phyloP scores from a whole-genome alignment of 2,113 vertebrate genomes.

The Triplophysa rosa region DNA sequence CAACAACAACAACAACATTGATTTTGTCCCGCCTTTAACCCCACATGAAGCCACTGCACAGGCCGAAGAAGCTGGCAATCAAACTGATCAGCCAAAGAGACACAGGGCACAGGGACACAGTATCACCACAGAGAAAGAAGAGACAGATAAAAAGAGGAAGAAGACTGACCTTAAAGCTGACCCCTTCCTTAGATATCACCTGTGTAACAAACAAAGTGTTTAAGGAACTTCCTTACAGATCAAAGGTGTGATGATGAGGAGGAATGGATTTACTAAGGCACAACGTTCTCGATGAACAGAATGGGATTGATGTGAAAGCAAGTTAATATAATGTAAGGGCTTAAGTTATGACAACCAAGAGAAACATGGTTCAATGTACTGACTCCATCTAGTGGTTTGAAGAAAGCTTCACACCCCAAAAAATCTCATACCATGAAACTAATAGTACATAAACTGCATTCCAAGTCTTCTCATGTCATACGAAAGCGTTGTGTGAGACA shows the following conservation, averaged over 20 bases:
- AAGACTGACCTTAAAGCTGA: slow-evolving; percentile 85
- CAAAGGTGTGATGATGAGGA: slow-evolving; percentile 42
- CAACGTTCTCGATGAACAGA: neutral
- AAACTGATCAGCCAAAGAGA: slow-evolving; percentile 52
- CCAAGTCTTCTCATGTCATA: too few species aligned
- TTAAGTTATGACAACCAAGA: neutral
- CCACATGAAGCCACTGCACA: neutral
- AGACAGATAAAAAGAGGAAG: slow-evolving; percentile 53
- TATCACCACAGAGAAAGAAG: slow-evolving; percentile 66
- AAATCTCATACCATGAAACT: too few species aligned
- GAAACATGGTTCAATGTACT: neutral
- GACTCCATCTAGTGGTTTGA: neutral
- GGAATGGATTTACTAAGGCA: slow-evolving; percentile 21
- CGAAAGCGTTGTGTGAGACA: too few species aligned
- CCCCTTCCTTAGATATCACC: slow-evolving; percentile 84
- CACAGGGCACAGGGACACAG: slow-evolving; percentile 67
- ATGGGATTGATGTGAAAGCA: neutral
- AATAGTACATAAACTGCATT: too few species aligned
- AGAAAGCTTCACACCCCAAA: neutral
- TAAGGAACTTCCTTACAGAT: slow-evolving; percentile 66
- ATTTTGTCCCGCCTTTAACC: neutral
- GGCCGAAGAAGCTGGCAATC: slow-evolving; percentile 26
- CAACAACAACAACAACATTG: neutral
- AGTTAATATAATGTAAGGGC: too few species aligned
- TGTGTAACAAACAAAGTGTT: slow-evolving; percentile 77